These are phyloP conservation scores for Corydoras maculifer DNA, from an alignment of 2,113 vertebrate species.

Conservation along the genomic window DNA sequence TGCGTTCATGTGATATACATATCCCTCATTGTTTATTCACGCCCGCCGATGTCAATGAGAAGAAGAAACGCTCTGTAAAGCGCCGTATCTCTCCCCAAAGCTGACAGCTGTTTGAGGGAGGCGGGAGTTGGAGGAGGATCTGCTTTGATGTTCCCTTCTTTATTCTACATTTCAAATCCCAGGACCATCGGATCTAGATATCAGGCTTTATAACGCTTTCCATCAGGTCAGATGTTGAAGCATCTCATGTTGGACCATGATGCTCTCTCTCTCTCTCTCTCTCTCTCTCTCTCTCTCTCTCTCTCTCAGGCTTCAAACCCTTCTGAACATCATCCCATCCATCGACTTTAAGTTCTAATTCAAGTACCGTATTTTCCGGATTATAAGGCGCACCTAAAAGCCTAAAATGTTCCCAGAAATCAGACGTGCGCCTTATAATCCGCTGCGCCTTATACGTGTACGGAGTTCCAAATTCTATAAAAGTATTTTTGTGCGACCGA, in stretches of 20 bases:
- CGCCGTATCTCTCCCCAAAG: conserved; percentile 51
- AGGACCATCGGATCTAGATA: conserved; percentile 43
- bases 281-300: no score
- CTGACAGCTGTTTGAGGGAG: conserved; percentile 49
- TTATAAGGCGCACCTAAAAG: no score
- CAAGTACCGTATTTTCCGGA: no score
- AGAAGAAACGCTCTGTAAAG: conserved; percentile 56
- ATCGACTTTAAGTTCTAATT: no score
- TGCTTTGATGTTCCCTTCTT: conserved; percentile 46
- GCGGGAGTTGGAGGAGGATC: conserved; percentile 27
- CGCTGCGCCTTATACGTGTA: no score
- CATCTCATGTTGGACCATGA: neutral
- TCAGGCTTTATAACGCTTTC: conserved; percentile 9
- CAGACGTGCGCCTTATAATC: no score
- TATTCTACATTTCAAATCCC: conserved; percentile 47
- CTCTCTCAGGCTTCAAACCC: no score
- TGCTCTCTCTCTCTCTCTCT: no score
- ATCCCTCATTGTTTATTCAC: conserved; percentile 55
- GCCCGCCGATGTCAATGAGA: conserved; percentile 52
- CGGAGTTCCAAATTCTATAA: no score
- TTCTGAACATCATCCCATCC: no score
- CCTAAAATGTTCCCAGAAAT: no score
- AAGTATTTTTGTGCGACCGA: no score
- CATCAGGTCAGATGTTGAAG: neutral
- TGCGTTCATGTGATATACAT: conserved; percentile 38